Conservation (phyloP, 2,888 invertebrate genomes). For the Orthosia gothica region DNA sequence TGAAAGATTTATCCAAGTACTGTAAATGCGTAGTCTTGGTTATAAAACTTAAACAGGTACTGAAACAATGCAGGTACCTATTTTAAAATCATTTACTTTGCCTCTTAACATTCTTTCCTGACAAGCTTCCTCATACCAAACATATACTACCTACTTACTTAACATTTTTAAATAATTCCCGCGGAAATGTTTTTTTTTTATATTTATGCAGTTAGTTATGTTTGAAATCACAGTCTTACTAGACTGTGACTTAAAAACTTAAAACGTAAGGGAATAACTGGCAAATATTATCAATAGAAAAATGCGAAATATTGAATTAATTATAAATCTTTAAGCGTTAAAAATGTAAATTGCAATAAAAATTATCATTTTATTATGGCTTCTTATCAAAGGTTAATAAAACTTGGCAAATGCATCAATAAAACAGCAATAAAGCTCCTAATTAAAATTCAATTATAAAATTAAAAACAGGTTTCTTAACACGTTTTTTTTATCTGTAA, state of each 20-base stretch:
- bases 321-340: neutral
- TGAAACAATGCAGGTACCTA: neutral
- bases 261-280: neutral
- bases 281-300: neutral
- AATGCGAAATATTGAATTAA: slow-evolving; percentile 19
- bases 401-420: slow-evolving; percentile 17
- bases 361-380: neutral
- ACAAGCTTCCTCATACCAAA: slow-evolving; percentile 38
- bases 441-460: neutral
- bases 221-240: neutral
- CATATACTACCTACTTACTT: neutral
- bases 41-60: neutral
- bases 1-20: too few relatives aligned
- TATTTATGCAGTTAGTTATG: neutral
- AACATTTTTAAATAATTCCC: neutral
- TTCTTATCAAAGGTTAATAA: slow-evolving; percentile 6
- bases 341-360: slow-evolving; percentile 16
- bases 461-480: neutral
- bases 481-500: neutral
- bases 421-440: neutral
- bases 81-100: neutral
- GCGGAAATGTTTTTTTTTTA: slow-evolving; percentile 2
- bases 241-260: too few relatives aligned
- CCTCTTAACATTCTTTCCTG: neutral
- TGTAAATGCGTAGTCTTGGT: too few relatives aligned